A percentile compares a stretch with the other conserved stretches of the same genome.
Evolutionary conservation across 92 coral and sea anemone species (phyloP).

Genomic region (Zoanthus sansibaricus): DNA sequence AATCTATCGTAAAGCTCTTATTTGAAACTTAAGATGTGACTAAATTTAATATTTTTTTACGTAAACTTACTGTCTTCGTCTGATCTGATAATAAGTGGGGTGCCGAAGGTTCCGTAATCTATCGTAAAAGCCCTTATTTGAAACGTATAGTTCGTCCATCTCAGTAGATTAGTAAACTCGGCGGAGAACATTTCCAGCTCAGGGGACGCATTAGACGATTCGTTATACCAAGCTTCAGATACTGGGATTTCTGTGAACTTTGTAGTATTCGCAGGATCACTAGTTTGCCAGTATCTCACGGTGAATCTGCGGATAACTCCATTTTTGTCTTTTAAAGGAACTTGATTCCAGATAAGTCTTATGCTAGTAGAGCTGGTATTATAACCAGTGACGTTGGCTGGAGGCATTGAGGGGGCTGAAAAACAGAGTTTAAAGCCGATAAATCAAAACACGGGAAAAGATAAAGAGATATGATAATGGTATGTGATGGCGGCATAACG

Average conservation of each 20-base stretch:
- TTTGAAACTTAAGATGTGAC: constrained; percentile 3
- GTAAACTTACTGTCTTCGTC: constrained; percentile 74
- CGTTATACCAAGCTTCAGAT: constrained; percentile 11
- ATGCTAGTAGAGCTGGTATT: constrained; percentile 75
- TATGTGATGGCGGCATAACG: too few relatives aligned
- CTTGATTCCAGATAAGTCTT: constrained; percentile 60
- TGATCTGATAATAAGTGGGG: constrained; percentile 51
- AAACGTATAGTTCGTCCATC: constrained; percentile 74
- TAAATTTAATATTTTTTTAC: too few relatives aligned
- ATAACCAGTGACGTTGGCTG: constrained; percentile 50
- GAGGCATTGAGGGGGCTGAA: constrained; percentile 64
- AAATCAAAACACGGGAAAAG: not conserved
- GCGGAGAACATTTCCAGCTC: constrained; percentile 32
- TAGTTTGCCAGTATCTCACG: constrained; percentile 57
- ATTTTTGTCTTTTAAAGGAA: constrained; percentile 55
- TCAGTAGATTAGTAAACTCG: constrained; percentile 55
- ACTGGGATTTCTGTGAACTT: not conserved
- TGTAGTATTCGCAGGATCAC: constrained; percentile 28
- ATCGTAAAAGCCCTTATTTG: constrained; percentile 64
- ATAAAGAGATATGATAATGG: too few relatives aligned
- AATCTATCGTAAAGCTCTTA: constrained; percentile 64
- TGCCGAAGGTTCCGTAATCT: constrained; percentile 53
- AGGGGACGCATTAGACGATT: not conserved
- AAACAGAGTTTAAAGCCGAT: not conserved
- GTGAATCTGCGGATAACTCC: constrained; percentile 62